phyloP scores from a whole-genome alignment of 2,797 vertebrate genomes.

The Sibirionetta formosa region DNA sequence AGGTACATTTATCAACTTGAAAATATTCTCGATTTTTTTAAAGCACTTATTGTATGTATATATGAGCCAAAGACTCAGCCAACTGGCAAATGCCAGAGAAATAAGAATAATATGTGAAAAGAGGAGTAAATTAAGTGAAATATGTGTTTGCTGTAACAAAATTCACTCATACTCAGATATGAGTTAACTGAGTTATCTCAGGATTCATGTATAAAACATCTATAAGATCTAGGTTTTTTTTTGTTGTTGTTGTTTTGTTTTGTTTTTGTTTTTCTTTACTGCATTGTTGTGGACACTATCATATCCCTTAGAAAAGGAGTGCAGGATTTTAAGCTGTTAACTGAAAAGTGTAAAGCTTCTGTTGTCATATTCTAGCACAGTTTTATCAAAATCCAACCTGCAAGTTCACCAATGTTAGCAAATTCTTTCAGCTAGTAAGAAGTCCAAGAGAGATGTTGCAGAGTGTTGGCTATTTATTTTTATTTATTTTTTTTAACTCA shows the following conservation, averaged over 20 bases:
- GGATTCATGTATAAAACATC: neutral
- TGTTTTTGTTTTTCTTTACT: neutral
- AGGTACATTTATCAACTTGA: neutral
- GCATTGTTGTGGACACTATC: neutral
- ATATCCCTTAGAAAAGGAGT: neutral
- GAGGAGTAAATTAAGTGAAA: neutral
- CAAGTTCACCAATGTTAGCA: neutral
- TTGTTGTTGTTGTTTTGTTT: neutral
- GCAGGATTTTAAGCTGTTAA: neutral
- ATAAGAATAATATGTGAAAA: neutral
- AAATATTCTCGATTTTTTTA: neutral
- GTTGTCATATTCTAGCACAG: neutral
- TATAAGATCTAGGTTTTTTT: neutral
- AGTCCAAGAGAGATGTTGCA: neutral
- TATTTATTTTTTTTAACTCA: neutral
- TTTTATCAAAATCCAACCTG: neutral
- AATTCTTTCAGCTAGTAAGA: neutral
- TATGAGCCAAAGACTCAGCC: neutral
- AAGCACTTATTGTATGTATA: neutral
- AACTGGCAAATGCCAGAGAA: neutral
- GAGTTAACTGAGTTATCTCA: neutral
- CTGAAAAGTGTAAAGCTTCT: neutral
- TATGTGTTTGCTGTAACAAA: neutral
- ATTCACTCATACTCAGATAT: neutral
- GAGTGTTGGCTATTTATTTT: rapidly evolving